Evolutionary conservation across 2,113 vertebrate genomes (phyloP).

Genomic region (Pleuronectes platessa): DNA sequence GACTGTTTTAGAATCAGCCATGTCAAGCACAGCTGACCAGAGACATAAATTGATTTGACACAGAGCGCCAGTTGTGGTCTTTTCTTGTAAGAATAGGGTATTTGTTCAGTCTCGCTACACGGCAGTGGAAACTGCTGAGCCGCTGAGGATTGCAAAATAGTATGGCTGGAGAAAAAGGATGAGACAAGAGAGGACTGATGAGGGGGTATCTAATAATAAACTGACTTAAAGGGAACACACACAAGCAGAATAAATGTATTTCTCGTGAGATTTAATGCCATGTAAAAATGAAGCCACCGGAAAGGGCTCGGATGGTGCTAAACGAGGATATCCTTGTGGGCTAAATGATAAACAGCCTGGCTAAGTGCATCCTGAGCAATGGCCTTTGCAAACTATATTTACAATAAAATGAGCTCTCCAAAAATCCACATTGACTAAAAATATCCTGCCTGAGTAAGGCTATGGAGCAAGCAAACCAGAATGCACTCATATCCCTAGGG

Average conservation of each 20-base stretch:
- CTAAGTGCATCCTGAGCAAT: constrained; percentile 47
- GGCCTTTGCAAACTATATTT: constrained; percentile 49
- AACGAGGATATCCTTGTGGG: constrained; percentile 41
- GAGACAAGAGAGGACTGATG: constrained; percentile 14
- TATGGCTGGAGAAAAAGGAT: constrained; percentile 3
- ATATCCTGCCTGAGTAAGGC: constrained; percentile 62
- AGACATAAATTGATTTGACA: constrained; percentile 57
- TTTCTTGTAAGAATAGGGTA: constrained; percentile 49
- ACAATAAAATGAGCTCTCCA: constrained; percentile 65
- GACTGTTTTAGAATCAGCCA: constrained; percentile 43
- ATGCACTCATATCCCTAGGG: constrained; percentile 61
- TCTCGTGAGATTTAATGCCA: constrained; percentile 37
- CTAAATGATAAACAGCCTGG: constrained; percentile 52
- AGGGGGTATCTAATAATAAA: constrained; percentile 33
- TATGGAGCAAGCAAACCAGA: constrained; percentile 53
- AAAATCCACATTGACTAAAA: constrained; percentile 70
- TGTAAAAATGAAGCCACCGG: constrained; percentile 26
- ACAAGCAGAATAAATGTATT: constrained; percentile 21
- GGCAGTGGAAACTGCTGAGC: constrained; percentile 43
- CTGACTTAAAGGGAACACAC: constrained; percentile 4
- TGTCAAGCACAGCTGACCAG: constrained; percentile 34
- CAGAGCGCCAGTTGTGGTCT: constrained; percentile 35
- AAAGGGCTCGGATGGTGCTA: constrained; percentile 5
- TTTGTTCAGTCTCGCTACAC: constrained; percentile 29
- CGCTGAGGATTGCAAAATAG: constrained; percentile 20